phyloP scores from a whole-genome alignment of 2,888 invertebrate genomes.

The Athrips mouffetella region DNA sequence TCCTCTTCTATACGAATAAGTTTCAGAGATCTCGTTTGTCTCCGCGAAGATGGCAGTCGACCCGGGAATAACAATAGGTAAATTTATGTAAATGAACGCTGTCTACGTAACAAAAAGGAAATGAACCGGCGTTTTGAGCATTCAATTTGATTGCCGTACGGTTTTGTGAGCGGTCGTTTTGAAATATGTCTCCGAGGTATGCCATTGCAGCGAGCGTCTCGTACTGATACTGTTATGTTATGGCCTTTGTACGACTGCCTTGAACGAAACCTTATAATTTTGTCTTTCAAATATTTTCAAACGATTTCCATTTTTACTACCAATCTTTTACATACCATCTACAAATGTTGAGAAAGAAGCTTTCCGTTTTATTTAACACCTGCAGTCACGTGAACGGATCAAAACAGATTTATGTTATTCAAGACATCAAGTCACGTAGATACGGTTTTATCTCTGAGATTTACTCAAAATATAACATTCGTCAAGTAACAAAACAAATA shows the following conservation, averaged over 20 bases:
- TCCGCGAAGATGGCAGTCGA: constrained; percentile 49
- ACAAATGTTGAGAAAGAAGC: background rate
- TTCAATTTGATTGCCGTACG: constrained; percentile 58
- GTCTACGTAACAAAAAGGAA: constrained; percentile 72
- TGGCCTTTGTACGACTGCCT: background rate
- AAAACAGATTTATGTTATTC: constrained; percentile 11
- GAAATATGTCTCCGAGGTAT: constrained; percentile 42
- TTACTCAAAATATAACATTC: constrained; percentile 22
- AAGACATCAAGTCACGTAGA: constrained; percentile 10
- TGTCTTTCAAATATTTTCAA: no score
- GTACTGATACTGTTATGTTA: no score
- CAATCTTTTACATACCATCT: background rate
- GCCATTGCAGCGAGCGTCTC: constrained; percentile 37
- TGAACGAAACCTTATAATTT: background rate
- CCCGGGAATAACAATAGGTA: constrained; percentile 71
- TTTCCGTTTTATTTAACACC: constrained; percentile 7
- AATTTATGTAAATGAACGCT: constrained; percentile 74
- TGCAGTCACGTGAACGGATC: constrained; percentile 3
- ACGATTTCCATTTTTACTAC: background rate
- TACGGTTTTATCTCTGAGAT: constrained; percentile 7
- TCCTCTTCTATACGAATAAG: constrained; percentile 50
- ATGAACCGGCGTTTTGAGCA: constrained; percentile 54
- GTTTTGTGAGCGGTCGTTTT: constrained; percentile 47
- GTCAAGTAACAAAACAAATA: constrained; percentile 45
- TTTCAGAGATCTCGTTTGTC: constrained; percentile 49